Evolutionary conservation across 1,140 invertebrate genomes (phyloP), one percentile per base, ranked within the genome.

Genomic region (Agrypnia vestita): DNA sequence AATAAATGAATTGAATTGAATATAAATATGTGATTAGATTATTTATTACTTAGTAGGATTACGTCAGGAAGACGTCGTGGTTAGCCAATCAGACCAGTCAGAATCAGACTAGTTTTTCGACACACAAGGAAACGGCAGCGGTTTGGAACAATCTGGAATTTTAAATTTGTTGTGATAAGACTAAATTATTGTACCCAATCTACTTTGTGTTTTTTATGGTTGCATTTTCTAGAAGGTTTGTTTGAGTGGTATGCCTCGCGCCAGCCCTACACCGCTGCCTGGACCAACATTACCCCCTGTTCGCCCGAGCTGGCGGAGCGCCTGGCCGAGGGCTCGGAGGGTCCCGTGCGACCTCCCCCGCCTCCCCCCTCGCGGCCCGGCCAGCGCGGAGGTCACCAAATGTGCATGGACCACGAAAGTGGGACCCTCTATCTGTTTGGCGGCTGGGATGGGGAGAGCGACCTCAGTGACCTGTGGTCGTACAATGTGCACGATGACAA

Each of bases 341-440:
- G n/a, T n/a, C 10, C 56, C 55, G 19, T 71, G 55, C 13, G 80
- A 9, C 43, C 80, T 9, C 76, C 81, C 3, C 81, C 75, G 11
- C 76, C 77, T 10, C 72, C 80, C 0, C 72, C 72, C 47, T 17
- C 49, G 84, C 88, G 85, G 62, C 95, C 95, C 78, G 95, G 95
- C 15, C 96, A 96, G 89, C 90, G 96, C 85, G 96, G 96, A 0
- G 96, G 96, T 13, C 97, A 98, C 88, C 96, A 97, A 87, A 95
- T 98, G 91, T 94, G 95, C 78, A 92, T 97, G 3, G 96, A 97
- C 90, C 88, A 94, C n/a, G 87, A 91, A 43, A 89, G 91, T 80
- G 92, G 94, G 84, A 93, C 91, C 0, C 91, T 98, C 4, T 98
- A 97, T 87, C 87, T 98, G n/a, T 97, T 96, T 89, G 97, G 96